Conservation (phyloP, 2,888 invertebrate genomes). For the Pegoplata infirma region DNA sequence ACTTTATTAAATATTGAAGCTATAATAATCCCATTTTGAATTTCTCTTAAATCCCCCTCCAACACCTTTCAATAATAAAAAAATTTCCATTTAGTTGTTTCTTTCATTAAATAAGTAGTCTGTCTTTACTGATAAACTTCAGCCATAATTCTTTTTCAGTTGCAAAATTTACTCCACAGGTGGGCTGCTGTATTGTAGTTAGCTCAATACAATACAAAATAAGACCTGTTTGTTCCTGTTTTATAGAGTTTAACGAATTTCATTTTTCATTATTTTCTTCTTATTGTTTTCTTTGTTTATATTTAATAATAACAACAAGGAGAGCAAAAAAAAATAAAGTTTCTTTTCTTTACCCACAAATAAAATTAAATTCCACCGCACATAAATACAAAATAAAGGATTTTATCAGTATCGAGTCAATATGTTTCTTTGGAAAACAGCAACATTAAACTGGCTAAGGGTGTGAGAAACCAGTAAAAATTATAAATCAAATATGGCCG, state of each 20-base stretch:
- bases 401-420: conserved; percentile 13
- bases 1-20: background rate
- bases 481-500: conserved; percentile 7
- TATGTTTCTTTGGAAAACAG: background rate
- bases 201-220: too few species aligned
- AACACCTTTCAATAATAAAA: background rate
- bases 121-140: background rate
- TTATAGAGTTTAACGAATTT: background rate
- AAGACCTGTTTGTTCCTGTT: too few species aligned
- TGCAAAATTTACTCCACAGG: background rate
- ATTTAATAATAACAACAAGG: background rate
- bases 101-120: background rate
- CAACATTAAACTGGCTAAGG: too few species aligned
- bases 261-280: background rate
- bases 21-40: background rate
- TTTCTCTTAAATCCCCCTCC: background rate
- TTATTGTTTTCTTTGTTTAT: background rate
- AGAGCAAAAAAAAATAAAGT: background rate
- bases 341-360: background rate
- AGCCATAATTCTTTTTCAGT: background rate
- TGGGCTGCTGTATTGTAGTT: background rate
- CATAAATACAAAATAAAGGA: background rate
- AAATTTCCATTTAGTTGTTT: background rate
- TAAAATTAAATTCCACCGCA: background rate
- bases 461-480: background rate